Evolutionary conservation across 2,113 vertebrate species (phyloP).

Genomic region (Eublepharis macularius): DNA sequence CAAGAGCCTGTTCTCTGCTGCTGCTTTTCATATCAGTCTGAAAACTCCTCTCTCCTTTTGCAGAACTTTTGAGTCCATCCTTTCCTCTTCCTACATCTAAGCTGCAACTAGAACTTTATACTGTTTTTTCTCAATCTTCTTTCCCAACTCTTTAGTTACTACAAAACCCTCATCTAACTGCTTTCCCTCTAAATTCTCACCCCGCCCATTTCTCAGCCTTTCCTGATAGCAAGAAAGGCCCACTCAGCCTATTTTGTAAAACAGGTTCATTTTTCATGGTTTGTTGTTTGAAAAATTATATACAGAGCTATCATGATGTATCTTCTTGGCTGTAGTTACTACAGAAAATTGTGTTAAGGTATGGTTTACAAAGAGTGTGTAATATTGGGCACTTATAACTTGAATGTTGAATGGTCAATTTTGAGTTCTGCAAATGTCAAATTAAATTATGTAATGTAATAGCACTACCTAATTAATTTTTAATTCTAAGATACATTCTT

Average conservation of each 20-base stretch:
- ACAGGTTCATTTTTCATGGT: not conserved
- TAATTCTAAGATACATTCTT: conserved; percentile 34
- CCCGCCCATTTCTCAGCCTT: not conserved
- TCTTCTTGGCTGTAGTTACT: not conserved
- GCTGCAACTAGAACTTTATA: not conserved
- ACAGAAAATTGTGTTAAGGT: not conserved
- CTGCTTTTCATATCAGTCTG: not conserved
- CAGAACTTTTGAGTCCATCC: too few relatives aligned
- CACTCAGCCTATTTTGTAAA: too few relatives aligned
- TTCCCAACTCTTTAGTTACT: not conserved
- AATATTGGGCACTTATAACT: not conserved
- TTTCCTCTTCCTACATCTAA: not conserved
- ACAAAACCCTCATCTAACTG: not conserved
- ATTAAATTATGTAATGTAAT: conserved; percentile 23
- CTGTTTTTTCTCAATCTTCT: not conserved
- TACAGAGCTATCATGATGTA: not conserved
- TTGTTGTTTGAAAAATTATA: not conserved
- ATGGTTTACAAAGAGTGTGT: not conserved
- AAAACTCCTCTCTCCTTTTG: not conserved
- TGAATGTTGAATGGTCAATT: not conserved
- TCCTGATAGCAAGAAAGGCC: not conserved
- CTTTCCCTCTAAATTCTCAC: not conserved
- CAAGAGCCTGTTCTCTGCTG: not conserved
- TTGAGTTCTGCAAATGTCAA: too few relatives aligned
- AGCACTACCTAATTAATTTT: conserved; percentile 41